Base-by-base conservation (phyloP, 2,113 vertebrate species). In the Thalassoma bifasciatum region DNA sequence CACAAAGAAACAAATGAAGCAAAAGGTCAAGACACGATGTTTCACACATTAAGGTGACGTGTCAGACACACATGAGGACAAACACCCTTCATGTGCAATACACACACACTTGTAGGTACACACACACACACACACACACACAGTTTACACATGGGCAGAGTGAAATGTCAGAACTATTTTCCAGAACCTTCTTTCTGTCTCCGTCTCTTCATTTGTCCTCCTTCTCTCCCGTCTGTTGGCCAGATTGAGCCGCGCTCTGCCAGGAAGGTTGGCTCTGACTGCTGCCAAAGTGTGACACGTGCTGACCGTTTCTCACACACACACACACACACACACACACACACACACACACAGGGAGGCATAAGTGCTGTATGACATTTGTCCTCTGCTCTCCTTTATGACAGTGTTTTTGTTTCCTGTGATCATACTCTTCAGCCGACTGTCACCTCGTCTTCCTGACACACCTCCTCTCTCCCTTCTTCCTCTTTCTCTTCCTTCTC, bases 91-190 rank as follows among this genome's bases (percentile, higher is more conserved):
- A 42, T 14, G 13, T 4, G 40, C 14, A 12, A 42, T 12, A 42
- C 40, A 42, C 40, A 42, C 40, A 42, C 40, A 42, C 38, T 10
- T 1, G 37, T 2, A 38, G 11, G 37, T 38, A 12, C 44, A 47
- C 57, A 66, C 10, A 30, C 30, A 58, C 6, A 30, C 30, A 30
- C 6, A 30, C 6, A 30, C 30, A 30, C 30, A 30, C 30, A 30
- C 30, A 30, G 30, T 78, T 40, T 26, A 66, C 42, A 70, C 26
- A 54, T 13, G n/a, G 66, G 36, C 34, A 66, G 47, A 74, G 69
- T 57, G 46, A 86, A 86, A 85, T 79, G 73, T 82, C 82, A 83
- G 40, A 75, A 58, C 36, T 34, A 59, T 82, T 78, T 80, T 77
- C 46, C 17, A 54, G n/a, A 6, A 21, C 49, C 61, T 75, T 65